Conservation (phyloP, 2,113 vertebrate species). For the Cynopterus brachyotis region DNA sequence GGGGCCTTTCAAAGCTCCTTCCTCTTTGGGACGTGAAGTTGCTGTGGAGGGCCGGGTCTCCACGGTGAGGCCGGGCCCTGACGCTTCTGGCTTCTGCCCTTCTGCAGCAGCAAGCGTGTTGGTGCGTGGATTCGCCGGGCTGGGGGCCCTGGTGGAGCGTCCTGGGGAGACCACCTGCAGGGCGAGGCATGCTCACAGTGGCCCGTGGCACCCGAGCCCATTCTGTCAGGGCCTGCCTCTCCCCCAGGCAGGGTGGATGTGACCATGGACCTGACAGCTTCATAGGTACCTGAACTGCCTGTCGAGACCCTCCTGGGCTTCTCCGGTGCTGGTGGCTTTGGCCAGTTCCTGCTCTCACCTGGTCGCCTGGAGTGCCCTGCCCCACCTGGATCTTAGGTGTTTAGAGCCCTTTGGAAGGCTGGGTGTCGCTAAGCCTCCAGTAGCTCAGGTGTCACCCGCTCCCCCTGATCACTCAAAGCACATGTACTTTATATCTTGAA, state of each 20-base stretch:
- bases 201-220: accelerated
- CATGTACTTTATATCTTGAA: neutral
- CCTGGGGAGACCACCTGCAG: neutral
- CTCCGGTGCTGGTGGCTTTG: accelerated
- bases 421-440: accelerated
- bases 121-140: neutral
- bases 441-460: neutral
- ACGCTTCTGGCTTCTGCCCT: neutral
- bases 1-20: neutral
- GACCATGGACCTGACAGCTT: neutral
- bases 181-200: neutral
- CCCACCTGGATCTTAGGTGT: neutral
- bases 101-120: neutral
- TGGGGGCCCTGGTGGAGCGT: neutral
- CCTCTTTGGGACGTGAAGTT: neutral
- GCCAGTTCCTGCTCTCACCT: neutral
- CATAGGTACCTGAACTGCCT: neutral
- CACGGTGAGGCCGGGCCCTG: neutral
- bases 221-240: neutral
- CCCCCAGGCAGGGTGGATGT: neutral
- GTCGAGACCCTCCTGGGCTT: neutral
- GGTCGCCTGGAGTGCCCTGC: neutral
- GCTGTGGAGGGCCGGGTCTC: neutral
- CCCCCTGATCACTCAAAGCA: neutral
- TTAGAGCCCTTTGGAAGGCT: accelerated